Percentiles rank a stretch among this genome's conserved stretches.
Evolutionary conservation across 2,797 vertebrate species (phyloP).

Genomic region (Aphelocoma californica): DNA sequence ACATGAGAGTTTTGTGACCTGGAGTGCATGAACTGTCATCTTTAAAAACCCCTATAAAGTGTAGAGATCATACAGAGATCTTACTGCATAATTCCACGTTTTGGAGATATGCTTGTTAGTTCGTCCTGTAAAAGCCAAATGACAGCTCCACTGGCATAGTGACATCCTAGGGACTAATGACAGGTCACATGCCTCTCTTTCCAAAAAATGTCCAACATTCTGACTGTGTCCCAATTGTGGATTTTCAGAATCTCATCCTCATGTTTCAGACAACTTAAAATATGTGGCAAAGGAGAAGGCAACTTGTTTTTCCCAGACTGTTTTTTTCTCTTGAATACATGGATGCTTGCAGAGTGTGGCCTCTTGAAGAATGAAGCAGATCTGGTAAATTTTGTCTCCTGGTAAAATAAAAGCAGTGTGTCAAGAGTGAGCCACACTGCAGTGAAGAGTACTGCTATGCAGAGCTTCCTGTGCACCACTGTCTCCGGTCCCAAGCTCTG

Average conservation of each 20-base stretch:
- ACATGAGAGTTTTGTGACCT: not conserved
- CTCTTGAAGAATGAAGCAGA: not conserved
- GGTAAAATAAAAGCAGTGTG: not conserved
- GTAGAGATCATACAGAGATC: too few species aligned
- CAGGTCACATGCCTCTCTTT: not conserved
- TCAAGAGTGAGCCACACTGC: not conserved
- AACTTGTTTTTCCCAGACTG: not conserved
- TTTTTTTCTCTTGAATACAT: not conserved
- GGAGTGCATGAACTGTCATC: not conserved
- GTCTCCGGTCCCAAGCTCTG: not conserved
- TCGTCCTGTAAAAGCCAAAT: not conserved
- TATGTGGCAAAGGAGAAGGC: not conserved
- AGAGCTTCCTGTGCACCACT: not conserved
- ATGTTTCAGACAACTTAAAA: not conserved
- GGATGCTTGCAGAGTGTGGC: not conserved
- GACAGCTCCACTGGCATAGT: not conserved
- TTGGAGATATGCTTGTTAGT: not conserved
- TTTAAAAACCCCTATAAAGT: not conserved
- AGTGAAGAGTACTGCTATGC: accelerated
- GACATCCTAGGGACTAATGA: not conserved
- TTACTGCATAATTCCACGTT: not conserved
- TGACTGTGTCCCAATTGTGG: not conserved
- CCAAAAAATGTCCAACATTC: not conserved
- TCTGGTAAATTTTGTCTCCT: not conserved
- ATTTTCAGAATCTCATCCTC: not conserved